Base-by-base conservation (phyloP, 2,888 invertebrate genomes). In the Thymelicus lineola region DNA sequence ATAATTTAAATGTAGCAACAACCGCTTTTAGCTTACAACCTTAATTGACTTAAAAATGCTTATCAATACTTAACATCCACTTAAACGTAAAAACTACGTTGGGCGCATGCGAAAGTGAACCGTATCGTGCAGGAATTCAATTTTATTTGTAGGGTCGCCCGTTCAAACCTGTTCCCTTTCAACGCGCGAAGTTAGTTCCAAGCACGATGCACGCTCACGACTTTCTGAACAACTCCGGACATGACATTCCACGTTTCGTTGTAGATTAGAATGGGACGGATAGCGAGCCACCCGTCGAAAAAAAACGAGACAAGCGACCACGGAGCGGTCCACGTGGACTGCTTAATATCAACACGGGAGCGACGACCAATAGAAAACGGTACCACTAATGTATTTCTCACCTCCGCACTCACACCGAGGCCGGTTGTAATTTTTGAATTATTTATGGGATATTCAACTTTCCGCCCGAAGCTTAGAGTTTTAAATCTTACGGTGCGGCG, bases 361-460 rank as follows among this genome's bases (percentile, higher is more conserved):
- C 92, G 87, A 88, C 91, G 91, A 91, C 94, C 94, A 94, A 94
- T 94, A 88, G 93, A 89, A 91, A 92, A 92, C 92, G 91, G 91
- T 86, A 93, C 91, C 92, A 90, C 93, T 94, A 94, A 94, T 94
- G 94, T 94, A 94, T 94, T 94, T 94, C 94, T 94, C 94, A 94
- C 93, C 94, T 94, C 92, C 91, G 91, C 92, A 92, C 93, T 90
- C 93, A 93, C 91, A 92, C 91, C 88, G 88, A 87, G 83, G 84
- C 83, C 83, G 77, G 84, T 84, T 87, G 86, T 86, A 86, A 88
- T 87, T 89, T 87, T 82, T 85, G 78, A 74, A 86, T 83, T 82
- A 85, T 83, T 83, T 82, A 86, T 81, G 78, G 85, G 81, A 90
- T 84, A 89, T 78, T 89, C 83, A 86, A 86, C 92, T 88, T 86